Percentiles rank a stretch among this genome's conserved stretches.
Conservation (phyloP, 1,140 invertebrate species). For the Drosophila repleta region DNA sequence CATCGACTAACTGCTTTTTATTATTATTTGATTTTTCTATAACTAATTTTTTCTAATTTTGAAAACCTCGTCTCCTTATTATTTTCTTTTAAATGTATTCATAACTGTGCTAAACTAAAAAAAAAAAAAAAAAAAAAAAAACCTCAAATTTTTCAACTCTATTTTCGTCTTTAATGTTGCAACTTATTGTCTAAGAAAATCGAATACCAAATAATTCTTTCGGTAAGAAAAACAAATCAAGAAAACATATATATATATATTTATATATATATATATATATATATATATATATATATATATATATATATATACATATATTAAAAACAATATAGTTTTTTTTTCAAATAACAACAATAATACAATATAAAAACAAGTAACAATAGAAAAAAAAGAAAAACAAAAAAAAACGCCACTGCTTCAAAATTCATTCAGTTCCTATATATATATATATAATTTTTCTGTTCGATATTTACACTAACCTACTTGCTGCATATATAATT, state of each 20-base stretch:
- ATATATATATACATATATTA: no score
- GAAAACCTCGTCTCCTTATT: no score
- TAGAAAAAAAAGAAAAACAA: conserved; percentile 34
- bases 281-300: no score
- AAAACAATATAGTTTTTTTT: neutral
- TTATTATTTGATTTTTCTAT: conserved; percentile 4
- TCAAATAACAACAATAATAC: neutral
- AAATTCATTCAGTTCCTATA: conserved; percentile 54
- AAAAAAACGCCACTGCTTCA: conserved; percentile 51
- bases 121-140: conserved; percentile 44
- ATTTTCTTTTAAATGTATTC: conserved; percentile 19
- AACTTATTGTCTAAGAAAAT: conserved; percentile 83
- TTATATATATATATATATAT: no score
- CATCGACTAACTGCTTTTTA: neutral
- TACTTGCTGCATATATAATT: conserved; percentile 72
- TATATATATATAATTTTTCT: conserved; percentile 51
- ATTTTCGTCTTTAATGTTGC: conserved; percentile 84
- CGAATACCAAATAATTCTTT: conserved; percentile 45
- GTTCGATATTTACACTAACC: conserved; percentile 71
- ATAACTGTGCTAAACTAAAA: conserved; percentile 39
- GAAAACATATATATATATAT: no score
- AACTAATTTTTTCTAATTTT: conserved; percentile 12
- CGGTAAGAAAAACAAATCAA: conserved; percentile 47
- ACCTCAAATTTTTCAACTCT: conserved; percentile 68
- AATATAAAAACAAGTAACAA: conserved; percentile 22